These are phyloP conservation scores for Stenoptilia bipunctidactyla DNA, from an alignment of 2,888 invertebrate species.

Conservation along the genomic window DNA sequence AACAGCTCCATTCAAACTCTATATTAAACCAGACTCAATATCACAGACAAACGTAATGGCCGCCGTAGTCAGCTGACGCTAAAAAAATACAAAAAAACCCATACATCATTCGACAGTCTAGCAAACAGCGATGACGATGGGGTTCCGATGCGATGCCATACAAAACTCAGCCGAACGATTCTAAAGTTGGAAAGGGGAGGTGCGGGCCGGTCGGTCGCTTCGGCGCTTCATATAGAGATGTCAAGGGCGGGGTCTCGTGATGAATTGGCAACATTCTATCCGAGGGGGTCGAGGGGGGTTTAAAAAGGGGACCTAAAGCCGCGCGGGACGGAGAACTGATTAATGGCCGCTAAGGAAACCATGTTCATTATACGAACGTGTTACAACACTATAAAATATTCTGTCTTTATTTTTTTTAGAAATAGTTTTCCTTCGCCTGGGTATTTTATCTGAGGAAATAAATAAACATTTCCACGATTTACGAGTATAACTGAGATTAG, in stretches of 20 bases:
- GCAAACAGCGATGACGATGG: too few species aligned
- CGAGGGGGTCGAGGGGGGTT: constrained; percentile 46
- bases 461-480: constrained; percentile 28
- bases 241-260: constrained; percentile 73
- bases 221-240: constrained; percentile 68
- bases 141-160: background rate
- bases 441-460: constrained; percentile 58
- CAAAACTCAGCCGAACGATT: background rate
- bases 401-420: constrained; percentile 29
- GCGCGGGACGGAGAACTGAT: constrained; percentile 49
- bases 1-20: too few species aligned
- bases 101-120: too few species aligned
- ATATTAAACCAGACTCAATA: too few species aligned
- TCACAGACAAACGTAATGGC: too few species aligned
- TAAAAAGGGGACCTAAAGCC: constrained; percentile 38
- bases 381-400: constrained; percentile 66
- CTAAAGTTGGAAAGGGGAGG: too few species aligned
- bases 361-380: constrained; percentile 68
- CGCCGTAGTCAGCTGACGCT: too few species aligned
- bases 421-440: constrained; percentile 54
- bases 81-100: too few species aligned
- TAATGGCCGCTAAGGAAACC: constrained; percentile 60
- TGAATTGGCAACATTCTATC: constrained; percentile 63
- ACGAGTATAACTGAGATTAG: too few species aligned
- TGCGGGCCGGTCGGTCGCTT: constrained; percentile 16